phyloP scores from a whole-genome alignment of 2,797 vertebrate species.

The Enteromius paludinosus region DNA sequence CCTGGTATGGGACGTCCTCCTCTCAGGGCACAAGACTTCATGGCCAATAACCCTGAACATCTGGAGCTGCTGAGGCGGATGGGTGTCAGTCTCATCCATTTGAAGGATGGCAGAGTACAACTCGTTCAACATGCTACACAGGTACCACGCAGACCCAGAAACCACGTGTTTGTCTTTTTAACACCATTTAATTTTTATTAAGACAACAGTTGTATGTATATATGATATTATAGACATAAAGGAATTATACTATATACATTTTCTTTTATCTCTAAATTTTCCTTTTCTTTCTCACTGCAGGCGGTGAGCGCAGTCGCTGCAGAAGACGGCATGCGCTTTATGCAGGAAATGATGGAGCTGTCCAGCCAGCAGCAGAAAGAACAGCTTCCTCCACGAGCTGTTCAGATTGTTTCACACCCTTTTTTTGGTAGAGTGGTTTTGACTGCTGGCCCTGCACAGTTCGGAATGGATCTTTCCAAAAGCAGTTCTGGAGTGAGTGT shows the following conservation, averaged over 20 bases:
- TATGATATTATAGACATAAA: neutral
- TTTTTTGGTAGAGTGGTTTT: conserved; percentile 97
- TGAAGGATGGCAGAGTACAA: conserved; percentile 97
- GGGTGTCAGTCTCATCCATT: conserved; percentile 97
- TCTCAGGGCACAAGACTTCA: conserved; percentile 95
- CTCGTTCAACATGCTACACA: conserved; percentile 97
- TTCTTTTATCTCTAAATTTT: neutral
- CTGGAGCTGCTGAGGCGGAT: conserved; percentile 96
- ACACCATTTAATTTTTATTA: neutral
- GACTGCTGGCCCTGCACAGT: conserved; percentile 96
- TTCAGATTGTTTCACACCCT: conserved; percentile 95
- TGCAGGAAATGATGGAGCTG: conserved; percentile 99
- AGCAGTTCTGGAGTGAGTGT: conserved; percentile 88
- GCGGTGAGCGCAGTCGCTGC: conserved; percentile 94
- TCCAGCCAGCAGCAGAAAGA: conserved; percentile 99
- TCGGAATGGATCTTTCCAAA: conserved; percentile 94
- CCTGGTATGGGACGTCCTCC: conserved; percentile 83
- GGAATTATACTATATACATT: neutral
- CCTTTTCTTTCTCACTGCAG: conserved; percentile 67
- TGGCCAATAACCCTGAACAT: conserved; percentile 97
- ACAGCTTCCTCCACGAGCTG: conserved; percentile 95
- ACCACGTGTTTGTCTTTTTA: neutral
- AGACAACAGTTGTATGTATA: neutral
- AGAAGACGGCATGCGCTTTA: conserved; percentile 96
- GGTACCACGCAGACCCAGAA: conserved; percentile 68